Conservation (phyloP, 2,888 invertebrate genomes). For the Pristionchus fissidentatus region DNA sequence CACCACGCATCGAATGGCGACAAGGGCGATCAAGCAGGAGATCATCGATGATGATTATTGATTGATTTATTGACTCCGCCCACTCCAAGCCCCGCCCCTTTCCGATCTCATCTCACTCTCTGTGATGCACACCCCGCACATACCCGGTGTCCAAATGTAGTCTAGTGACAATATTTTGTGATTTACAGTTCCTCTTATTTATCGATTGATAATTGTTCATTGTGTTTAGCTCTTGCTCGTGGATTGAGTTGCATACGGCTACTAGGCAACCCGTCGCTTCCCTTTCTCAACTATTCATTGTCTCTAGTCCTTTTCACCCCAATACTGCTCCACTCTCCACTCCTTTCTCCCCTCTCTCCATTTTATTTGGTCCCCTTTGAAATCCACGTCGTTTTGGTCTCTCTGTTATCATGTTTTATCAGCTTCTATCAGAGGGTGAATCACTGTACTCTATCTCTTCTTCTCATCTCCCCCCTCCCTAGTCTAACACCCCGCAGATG, state of each 20-base stretch:
- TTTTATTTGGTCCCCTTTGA: not conserved
- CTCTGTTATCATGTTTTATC: too few relatives aligned
- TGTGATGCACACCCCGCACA: not conserved
- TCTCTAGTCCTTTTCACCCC: not conserved
- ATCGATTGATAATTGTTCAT: not conserved
- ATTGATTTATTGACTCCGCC: too few relatives aligned
- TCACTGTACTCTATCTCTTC: not conserved
- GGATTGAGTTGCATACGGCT: too few relatives aligned
- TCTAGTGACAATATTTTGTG: not conserved
- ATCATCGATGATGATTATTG: conserved; percentile 12
- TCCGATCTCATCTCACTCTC: not conserved
- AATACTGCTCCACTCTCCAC: not conserved
- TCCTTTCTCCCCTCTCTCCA: not conserved
- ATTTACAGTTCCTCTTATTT: not conserved
- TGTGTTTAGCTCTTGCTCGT: not conserved
- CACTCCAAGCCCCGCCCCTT: not conserved
- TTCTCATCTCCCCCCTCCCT: not conserved
- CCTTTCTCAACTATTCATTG: not conserved
- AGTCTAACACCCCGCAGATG: not conserved
- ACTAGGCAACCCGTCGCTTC: conserved; percentile 20
- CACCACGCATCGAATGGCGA: not conserved
- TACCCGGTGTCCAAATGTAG: not conserved
- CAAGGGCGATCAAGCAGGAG: not conserved
- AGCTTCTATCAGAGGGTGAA: not conserved
- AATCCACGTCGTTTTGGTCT: not conserved